Evolutionary conservation across 2,888 invertebrate genomes (phyloP).

Genomic region (Zaprionus lineosus): DNA sequence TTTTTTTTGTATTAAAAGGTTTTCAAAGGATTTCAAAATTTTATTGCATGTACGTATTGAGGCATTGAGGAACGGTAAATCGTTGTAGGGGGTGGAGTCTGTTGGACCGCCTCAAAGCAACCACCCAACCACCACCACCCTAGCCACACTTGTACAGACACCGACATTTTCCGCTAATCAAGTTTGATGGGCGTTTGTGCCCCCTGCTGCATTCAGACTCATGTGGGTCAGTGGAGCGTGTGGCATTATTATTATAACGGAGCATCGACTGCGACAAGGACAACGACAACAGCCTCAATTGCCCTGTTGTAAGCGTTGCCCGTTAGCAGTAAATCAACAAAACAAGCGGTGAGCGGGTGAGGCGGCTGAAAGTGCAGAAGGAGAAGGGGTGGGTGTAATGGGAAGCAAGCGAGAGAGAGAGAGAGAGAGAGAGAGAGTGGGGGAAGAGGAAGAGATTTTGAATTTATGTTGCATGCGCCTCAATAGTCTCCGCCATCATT

Average conservation of each 20-base stretch:
- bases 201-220: conserved; percentile 31
- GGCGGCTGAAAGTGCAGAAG: no score
- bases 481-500: conserved; percentile 41
- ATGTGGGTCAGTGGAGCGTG: conserved; percentile 46
- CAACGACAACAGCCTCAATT: conserved; percentile 46
- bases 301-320: conserved; percentile 52
- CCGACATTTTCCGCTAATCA: conserved; percentile 51
- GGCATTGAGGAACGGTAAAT: no score
- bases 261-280: conserved; percentile 17
- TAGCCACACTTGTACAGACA: not conserved
- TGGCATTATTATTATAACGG: conserved; percentile 46
- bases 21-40: no score
- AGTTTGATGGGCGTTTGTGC: conserved; percentile 47
- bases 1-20: no score
- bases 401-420: not conserved
- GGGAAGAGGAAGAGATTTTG: conserved; percentile 31
- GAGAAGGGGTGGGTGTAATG: no score
- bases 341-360: not conserved
- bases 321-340: conserved; percentile 49
- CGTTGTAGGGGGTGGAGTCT: no score
- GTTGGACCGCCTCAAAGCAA: no score
- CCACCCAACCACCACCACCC: no score
- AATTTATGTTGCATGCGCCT: conserved; percentile 71
- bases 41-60: no score
- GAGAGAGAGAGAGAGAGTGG: not conserved